phyloP scores from a whole-genome alignment of 2,888 invertebrate species.

The Nesidiocoris tenuis region DNA sequence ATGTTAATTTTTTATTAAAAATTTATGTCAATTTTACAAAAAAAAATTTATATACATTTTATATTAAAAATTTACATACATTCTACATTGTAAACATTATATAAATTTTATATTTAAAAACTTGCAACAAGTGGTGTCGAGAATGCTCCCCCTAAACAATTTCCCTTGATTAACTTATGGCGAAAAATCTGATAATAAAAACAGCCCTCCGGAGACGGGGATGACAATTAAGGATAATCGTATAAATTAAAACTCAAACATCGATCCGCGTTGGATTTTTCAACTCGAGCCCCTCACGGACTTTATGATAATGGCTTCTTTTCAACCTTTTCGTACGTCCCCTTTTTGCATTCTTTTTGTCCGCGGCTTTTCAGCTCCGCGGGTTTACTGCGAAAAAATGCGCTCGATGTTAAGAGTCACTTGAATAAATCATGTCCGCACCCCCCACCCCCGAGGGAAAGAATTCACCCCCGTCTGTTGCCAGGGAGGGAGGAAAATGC shows the following conservation, averaged over 20 bases:
- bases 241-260: background rate
- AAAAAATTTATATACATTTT: too few species aligned
- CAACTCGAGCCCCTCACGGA: background rate
- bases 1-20: too few species aligned
- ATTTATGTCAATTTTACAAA: too few species aligned
- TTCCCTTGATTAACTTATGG: background rate
- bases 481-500: background rate
- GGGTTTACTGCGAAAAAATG: background rate
- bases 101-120: background rate
- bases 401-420: background rate
- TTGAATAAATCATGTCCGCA: background rate
- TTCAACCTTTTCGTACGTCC: background rate
- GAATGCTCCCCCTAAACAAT: background rate
- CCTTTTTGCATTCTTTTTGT: background rate
- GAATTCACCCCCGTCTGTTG: background rate
- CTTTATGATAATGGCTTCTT: background rate
- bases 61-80: background rate
- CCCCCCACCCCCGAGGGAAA: background rate
- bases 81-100: too few species aligned
- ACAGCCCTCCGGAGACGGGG: background rate
- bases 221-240: background rate
- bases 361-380: background rate
- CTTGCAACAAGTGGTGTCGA: background rate
- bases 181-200: background rate
- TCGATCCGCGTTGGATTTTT: background rate